Base-by-base conservation (phyloP, 2,888 invertebrate genomes). In the Sarcophaga subvicina region DNA sequence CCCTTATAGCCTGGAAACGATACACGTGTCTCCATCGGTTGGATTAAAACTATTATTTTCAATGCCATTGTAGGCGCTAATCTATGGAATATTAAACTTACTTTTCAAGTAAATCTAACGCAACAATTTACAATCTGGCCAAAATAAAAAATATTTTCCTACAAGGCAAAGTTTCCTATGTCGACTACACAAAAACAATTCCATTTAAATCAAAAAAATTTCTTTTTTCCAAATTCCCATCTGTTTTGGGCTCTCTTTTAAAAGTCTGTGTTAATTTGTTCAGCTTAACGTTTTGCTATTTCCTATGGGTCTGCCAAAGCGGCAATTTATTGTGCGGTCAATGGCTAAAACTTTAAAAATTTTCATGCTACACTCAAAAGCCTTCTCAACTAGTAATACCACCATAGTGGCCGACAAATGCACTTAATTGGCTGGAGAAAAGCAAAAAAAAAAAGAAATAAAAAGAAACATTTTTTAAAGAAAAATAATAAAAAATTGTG, bases 271-370 rank as follows among this genome's bases (percentile, higher is more conserved):
- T 45, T 63, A 49, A 67, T 75, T 85, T 81, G 49, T 80, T 54
- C 73, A 64, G 22, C 73, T 73, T 63, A 70, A 70, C 66, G n/a
- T 70, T 78, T 25, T 82, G 45, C 22, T 60, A 22, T 70, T 47
- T 81, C 78, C 77, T 79, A 27, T 82, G 82, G 79, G 60, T 67
- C 71, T 54, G 54, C 62, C 66, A 75, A 27, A 76, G 71, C 67
- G 54, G 62, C 37, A 86, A 82, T 80, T 86, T 80, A 83, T 83
- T 82, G 27, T 83, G 86, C 63, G 86, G 80, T 80, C 73, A 80
- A 75, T 77, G 73, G 77, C 25, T 80, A 62, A 80, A 49, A 37
- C 49, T 71, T 63, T 66, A 14, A 10, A 75, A 84, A 86, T 47
- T 37, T 25, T 12, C 37, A 20, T 49, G 27, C 75, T 62, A 75